Conservation (phyloP, 2,888 invertebrate genomes). For the Bedellia somnulentella region DNA sequence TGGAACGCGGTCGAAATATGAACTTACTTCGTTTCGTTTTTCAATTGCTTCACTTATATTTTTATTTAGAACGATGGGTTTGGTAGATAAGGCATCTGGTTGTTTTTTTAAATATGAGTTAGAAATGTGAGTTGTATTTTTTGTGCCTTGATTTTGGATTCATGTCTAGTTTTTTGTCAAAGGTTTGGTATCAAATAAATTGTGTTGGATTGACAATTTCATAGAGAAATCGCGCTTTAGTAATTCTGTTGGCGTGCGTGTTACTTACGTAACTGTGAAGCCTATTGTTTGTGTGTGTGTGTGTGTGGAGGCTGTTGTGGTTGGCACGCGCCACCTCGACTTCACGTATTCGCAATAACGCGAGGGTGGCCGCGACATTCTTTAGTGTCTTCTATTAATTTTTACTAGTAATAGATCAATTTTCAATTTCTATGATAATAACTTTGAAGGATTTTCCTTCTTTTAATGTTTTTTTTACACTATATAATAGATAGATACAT, state of each 20-base stretch:
- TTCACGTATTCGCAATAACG: constrained; percentile 1
- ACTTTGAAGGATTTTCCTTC: too few relatives aligned
- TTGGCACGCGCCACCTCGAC: constrained; percentile 3
- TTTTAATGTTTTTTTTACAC: too few relatives aligned
- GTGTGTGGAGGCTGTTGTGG: constrained; percentile 16
- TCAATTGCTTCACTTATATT: constrained; percentile 58
- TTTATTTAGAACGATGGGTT: constrained; percentile 48
- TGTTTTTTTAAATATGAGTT: constrained; percentile 14
- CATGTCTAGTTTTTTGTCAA: constrained; percentile 13
- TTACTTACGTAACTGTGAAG: constrained; percentile 34
- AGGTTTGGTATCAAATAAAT: constrained; percentile 25
- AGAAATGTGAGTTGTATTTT: constrained; percentile 16
- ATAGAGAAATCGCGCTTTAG: constrained; percentile 49
- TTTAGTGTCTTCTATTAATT: too few relatives aligned
- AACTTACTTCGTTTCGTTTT: constrained; percentile 54
- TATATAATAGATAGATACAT: too few relatives aligned
- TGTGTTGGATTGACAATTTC: constrained; percentile 26
- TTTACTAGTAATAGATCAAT: too few relatives aligned
- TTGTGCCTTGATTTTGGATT: constrained; percentile 3
- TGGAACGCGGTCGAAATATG: constrained; percentile 51
- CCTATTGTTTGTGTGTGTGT: constrained; percentile 15
- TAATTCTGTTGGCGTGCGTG: constrained; percentile 43
- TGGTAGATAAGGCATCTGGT: constrained; percentile 30
- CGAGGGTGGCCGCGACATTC: too few relatives aligned
- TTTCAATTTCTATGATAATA: too few relatives aligned